Base-by-base conservation (phyloP, 1,140 invertebrate species). In the Meteorus sp. region DNA sequence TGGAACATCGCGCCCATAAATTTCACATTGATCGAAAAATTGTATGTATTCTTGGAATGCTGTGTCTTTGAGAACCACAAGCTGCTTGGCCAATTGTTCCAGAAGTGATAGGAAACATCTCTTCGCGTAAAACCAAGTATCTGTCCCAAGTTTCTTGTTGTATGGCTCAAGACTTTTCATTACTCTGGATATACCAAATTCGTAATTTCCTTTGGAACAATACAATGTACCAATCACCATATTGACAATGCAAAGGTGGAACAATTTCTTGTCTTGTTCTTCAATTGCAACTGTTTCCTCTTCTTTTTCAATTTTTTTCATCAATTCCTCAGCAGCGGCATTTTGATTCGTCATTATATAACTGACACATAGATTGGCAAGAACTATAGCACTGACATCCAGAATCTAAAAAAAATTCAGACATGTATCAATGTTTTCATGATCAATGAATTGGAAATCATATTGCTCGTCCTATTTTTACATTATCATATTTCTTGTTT, bases 291-390 rank as follows among this genome's bases (percentile, higher is more conserved):
- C 81, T 51, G 92, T 87, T 74, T 98, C 95, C 76, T 99, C 97
- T 75, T 98, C 96, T 66, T 97, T 96, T 75, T 99, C 98, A 63
- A 99, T 97, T 82, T 95, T 95, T 50, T 96, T 85, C 95, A 99
- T 99, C 48, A 99, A 82, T 72, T 98, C 96, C 82, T 99, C 98
- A 23, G 97, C 98, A 83, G 98, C 96, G 77, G 98, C 94, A 78
- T 99, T 99, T 80, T 98, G 94, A 48, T 93, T 93, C 1, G 94
- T 98, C 95, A 99, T 97, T 63, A 99, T 98, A 73, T 99, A 99
- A 43, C 95, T 97, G 0, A 99, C 97, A 79, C 98, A 99, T 7
- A 99, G 80, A 81, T 99, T 99, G 3, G 97, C 97, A 64, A 99
- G 82, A 41, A 99, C 94, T 56, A 99, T 95, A 1, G 97, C 95